phyloP scores from a whole-genome alignment of 2,113 vertebrate genomes.

The Protobothrops flavoviridis region DNA sequence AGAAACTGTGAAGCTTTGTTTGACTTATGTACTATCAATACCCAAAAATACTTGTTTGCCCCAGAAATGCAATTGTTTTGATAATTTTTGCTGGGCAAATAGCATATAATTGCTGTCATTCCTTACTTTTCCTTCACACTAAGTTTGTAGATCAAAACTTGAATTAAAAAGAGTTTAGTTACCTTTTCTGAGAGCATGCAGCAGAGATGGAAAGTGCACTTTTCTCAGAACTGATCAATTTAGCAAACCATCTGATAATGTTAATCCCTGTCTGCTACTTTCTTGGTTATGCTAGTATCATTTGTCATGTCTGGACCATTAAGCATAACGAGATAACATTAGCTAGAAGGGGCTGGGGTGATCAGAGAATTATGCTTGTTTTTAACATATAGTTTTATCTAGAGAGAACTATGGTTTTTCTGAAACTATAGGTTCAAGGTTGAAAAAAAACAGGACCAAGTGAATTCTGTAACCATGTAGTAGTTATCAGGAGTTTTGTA shows the following conservation, averaged over 20 bases:
- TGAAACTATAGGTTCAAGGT: not conserved
- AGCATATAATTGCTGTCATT: not conserved
- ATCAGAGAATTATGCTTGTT: not conserved
- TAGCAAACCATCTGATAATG: not conserved
- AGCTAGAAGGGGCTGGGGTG: not conserved
- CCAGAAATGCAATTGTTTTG: not conserved
- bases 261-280: not conserved
- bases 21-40: not conserved
- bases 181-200: not conserved
- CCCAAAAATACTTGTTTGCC: not conserved
- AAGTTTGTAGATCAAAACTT: not conserved
- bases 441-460: not conserved
- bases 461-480: not conserved
- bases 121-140: not conserved
- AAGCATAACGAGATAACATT: not conserved
- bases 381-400: not conserved
- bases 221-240: not conserved
- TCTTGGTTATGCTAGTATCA: not conserved
- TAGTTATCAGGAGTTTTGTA: not conserved
- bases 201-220: not conserved
- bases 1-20: not conserved
- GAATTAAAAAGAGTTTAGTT: not conserved
- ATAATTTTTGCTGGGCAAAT: not conserved
- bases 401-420: not conserved
- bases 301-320: not conserved